Evolutionary conservation across 2,888 invertebrate species (phyloP), one percentile per base, ranked within the genome.

Genomic region (Candidula unifasciata): DNA sequence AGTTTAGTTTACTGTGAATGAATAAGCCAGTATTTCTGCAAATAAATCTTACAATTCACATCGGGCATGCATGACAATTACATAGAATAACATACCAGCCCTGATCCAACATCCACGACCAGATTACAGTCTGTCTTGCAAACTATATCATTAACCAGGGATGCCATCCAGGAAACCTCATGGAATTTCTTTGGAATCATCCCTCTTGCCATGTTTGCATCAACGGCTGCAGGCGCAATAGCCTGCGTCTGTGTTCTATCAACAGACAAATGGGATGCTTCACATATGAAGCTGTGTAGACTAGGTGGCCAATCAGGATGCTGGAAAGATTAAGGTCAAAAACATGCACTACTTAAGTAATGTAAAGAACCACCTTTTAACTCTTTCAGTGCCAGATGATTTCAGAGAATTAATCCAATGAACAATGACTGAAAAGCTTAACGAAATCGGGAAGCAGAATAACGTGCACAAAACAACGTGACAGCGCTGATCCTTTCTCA

Each of bases 131-230:
- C 87, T 35, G 88, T 54, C 37, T 84, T 54, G 27, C 60, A 30
- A 35, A 89, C 89, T 64, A 91, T 84, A 57, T 88, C 85, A 87
- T 90, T 85, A 73, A 93, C 89, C 57, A 91, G 71, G 18, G 90
- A 86, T 21, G 92, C 90, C 92, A 93, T 90, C 52, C 87, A 84
- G 52, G 89, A 87, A 30, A 93, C 92, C 87, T 93, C 93, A 88
- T 93, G 92, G 16, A 88, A 82, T 86, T 93, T 93, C 87, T 93
- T 93, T 30, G 90, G 88, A 37, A 87, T 90, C 92, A 93, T 93
- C 18, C 93, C 93, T 57, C 88, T 86, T 37, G 83, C 86, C 69
- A 91, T 80, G 8, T 86, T 82, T 5, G 76, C n/a, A 27, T 87
- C 81, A 35, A 90, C 64, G 21, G 27, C 35, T 18, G 78, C 73